Conservation (phyloP, 2,888 invertebrate species). For the Scaptomyza reducta region DNA sequence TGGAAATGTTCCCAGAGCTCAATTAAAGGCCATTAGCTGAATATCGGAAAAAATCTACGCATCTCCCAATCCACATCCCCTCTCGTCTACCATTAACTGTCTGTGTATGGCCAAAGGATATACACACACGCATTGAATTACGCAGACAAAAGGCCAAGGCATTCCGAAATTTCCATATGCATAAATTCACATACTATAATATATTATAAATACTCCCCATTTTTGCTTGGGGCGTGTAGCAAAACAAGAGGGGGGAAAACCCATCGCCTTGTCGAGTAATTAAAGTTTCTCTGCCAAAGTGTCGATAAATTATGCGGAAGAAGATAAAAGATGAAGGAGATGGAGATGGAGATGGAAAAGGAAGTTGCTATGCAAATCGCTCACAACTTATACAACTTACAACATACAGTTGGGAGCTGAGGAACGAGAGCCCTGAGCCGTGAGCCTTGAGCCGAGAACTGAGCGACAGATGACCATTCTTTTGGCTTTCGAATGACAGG, state of each 20-base stretch:
- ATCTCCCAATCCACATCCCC: not conserved
- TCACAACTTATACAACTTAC: conserved; percentile 53
- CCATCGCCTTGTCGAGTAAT: conserved; percentile 65
- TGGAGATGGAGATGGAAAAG: not conserved
- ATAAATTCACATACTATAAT: conserved; percentile 56
- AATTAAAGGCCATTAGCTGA: conserved; percentile 76
- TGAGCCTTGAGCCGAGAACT: conserved; percentile 9
- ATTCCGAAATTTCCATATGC: conserved; percentile 68
- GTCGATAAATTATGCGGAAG: conserved; percentile 78
- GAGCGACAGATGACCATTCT: conserved; percentile 75
- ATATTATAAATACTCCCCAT: conserved; percentile 1
- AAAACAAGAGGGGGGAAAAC: conserved; percentile 45
- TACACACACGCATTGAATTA: conserved; percentile 71
- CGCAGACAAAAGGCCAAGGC: conserved; percentile 67
- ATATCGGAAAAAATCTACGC: conserved; percentile 50
- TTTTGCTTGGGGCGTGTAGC: conserved; percentile 37
- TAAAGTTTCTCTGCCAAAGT: conserved; percentile 76
- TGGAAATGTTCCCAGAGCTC: conserved; percentile 77
- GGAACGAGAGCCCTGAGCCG: conserved; percentile 1
- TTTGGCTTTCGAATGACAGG: conserved; percentile 79
- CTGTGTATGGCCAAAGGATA: conserved; percentile 74
- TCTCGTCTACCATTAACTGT: not conserved
- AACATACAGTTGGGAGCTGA: conserved; percentile 36
- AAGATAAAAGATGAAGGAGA: conserved; percentile 22
- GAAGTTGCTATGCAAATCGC: conserved; percentile 69